Conservation (phyloP, 2,113 vertebrate species). For the Tenebrosternarchus preto region DNA sequence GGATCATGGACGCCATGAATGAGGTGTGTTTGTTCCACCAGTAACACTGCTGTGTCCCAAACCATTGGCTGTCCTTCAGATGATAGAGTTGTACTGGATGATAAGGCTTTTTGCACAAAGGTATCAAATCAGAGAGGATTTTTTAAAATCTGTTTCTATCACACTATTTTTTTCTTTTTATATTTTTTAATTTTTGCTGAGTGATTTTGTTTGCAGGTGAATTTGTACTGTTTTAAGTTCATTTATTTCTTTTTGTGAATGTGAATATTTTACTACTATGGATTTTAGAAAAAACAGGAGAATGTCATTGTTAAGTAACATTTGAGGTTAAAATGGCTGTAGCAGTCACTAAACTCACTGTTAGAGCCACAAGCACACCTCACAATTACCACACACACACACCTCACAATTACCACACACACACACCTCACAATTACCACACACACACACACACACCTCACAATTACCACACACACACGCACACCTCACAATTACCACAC, state of each 20-base stretch:
- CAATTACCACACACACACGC: too few species aligned
- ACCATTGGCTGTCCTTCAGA: too few species aligned
- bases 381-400: not conserved
- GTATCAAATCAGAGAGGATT: constrained; percentile 53
- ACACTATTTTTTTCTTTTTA: constrained; percentile 2
- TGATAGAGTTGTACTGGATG: not conserved
- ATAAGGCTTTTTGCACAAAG: constrained; percentile 60
- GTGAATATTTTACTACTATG: constrained; percentile 15
- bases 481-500: too few species aligned
- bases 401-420: not conserved
- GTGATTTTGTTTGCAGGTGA: constrained; percentile 17
- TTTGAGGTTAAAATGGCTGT: not conserved
- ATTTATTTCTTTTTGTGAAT: not conserved
- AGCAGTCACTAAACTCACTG: not conserved
- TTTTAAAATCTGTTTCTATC: constrained; percentile 16
- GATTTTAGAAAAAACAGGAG: not conserved
- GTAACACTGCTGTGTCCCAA: constrained; percentile 43
- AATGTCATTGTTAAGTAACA: not conserved
- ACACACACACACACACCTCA: too few species aligned
- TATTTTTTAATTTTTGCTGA: constrained; percentile 9
- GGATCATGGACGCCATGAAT: constrained; percentile 71
- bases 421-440: too few species aligned
- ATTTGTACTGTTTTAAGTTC: constrained; percentile 11
- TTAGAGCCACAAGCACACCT: not conserved
- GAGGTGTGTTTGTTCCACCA: constrained; percentile 57